Percentiles rank a stretch among this genome's conserved stretches.
Evolutionary conservation across 2,888 invertebrate species (phyloP).

Genomic region (Tetragonula carbonaria): DNA sequence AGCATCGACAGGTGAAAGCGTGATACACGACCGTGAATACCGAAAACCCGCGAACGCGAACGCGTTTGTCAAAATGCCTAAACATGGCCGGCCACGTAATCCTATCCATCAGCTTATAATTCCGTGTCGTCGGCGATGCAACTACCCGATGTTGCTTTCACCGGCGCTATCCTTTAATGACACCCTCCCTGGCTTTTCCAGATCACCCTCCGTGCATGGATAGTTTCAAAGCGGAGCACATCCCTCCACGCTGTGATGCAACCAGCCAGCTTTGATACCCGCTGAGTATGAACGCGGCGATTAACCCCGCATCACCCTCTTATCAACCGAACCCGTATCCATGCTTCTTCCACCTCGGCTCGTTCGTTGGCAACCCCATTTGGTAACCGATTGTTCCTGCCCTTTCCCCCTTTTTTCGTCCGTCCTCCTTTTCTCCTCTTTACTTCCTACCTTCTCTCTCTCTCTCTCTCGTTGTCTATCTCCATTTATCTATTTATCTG

Average conservation of each 20-base stretch:
- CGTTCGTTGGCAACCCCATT: constrained; percentile 47
- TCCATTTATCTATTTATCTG: background rate
- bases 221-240: constrained; percentile 50
- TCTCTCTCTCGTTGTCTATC: background rate
- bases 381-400: constrained; percentile 44
- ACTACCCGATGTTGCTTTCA: constrained; percentile 50
- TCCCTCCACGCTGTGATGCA: constrained; percentile 42
- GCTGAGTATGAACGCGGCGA: constrained; percentile 77
- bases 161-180: constrained; percentile 57
- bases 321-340: constrained; percentile 68
- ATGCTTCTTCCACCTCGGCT: constrained; percentile 64
- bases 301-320: constrained; percentile 78
- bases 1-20: background rate
- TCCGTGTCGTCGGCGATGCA: constrained; percentile 48
- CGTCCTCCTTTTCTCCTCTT: no score
- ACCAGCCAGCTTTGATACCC: constrained; percentile 72
- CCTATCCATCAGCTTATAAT: constrained; percentile 55
- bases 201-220: constrained; percentile 51
- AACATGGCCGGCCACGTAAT: constrained; percentile 45
- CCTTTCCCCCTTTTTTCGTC: background rate
- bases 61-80: constrained; percentile 49
- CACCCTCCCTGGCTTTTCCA: constrained; percentile 48
- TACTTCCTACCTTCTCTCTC: background rate
- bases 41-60: background rate
- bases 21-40: constrained; percentile 7